Evolutionary conservation across 2,888 invertebrate species (phyloP).

Genomic region (Punctoribates punctum): DNA sequence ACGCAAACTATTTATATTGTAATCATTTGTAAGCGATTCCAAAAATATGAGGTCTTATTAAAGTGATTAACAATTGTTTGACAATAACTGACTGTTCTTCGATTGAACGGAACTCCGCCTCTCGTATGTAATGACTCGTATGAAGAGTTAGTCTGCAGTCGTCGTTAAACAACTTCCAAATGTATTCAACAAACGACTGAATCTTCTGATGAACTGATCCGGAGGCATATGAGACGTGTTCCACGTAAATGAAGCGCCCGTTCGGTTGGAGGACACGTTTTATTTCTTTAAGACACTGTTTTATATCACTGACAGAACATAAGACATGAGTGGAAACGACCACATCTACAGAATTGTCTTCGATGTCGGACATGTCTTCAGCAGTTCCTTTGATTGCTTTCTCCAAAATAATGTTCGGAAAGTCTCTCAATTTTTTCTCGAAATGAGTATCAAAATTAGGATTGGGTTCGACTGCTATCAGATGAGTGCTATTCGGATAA

Average conservation of each 20-base stretch:
- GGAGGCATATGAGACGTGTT: constrained; percentile 50
- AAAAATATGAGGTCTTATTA: constrained; percentile 44
- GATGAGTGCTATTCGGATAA: constrained; percentile 48
- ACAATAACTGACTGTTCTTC: constrained; percentile 48
- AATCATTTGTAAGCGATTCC: constrained; percentile 46
- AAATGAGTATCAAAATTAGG: constrained; percentile 47
- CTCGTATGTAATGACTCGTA: constrained; percentile 46
- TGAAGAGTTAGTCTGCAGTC: constrained; percentile 47
- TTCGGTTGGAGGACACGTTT: constrained; percentile 49
- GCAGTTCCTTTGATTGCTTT: constrained; percentile 47
- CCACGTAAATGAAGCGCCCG: constrained; percentile 50
- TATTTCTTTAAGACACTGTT: constrained; percentile 49
- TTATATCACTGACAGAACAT: constrained; percentile 50
- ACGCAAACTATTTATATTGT: not conserved
- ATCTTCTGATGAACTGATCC: constrained; percentile 46
- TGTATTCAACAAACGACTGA: constrained; percentile 48
- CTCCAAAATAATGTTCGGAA: constrained; percentile 42
- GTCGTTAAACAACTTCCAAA: constrained; percentile 51
- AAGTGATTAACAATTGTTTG: constrained; percentile 42
- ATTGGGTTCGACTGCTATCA: constrained; percentile 49
- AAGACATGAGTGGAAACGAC: constrained; percentile 51
- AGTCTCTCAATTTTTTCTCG: constrained; percentile 34
- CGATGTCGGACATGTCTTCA: constrained; percentile 50
- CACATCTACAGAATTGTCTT: constrained; percentile 50
- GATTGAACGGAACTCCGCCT: constrained; percentile 48